These are phyloP conservation scores for Psittacula cyanocephala DNA, from an alignment of 2,113 vertebrate genomes.

Conservation along the genomic window DNA sequence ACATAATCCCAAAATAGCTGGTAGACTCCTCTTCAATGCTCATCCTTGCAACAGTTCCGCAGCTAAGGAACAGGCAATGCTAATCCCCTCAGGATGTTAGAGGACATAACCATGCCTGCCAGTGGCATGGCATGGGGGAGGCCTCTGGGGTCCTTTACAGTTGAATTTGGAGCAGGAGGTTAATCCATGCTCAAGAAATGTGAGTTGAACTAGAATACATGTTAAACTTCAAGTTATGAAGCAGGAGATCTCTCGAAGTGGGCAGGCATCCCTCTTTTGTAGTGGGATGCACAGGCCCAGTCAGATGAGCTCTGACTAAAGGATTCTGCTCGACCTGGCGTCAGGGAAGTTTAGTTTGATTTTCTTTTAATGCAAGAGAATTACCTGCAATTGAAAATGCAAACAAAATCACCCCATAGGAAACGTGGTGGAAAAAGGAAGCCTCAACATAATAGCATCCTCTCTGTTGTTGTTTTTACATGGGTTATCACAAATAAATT, in stretches of 20 bases:
- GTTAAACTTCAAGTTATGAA: not conserved
- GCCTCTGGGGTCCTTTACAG: not conserved
- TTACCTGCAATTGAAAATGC: not conserved
- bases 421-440: not conserved
- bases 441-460: fast-evolving
- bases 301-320: not conserved
- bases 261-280: not conserved
- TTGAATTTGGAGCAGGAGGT: not conserved
- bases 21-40: constrained; percentile 21
- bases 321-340: not conserved
- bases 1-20: constrained; percentile 59
- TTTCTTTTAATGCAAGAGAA: not conserved
- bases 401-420: not conserved
- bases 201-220: not conserved
- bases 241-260: not conserved
- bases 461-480: not conserved
- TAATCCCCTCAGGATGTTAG: constrained; percentile 4
- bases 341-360: too few relatives aligned
- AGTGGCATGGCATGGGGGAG: not conserved
- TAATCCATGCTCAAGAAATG: not conserved
- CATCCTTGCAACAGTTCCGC: constrained; percentile 14
- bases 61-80: not conserved
- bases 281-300: not conserved
- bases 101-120: not conserved
- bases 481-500: not conserved